Evolutionary conservation across 1,140 invertebrate species (phyloP), one percentile per base, ranked within the genome.

Genomic region (Nixonia krombeini): DNA sequence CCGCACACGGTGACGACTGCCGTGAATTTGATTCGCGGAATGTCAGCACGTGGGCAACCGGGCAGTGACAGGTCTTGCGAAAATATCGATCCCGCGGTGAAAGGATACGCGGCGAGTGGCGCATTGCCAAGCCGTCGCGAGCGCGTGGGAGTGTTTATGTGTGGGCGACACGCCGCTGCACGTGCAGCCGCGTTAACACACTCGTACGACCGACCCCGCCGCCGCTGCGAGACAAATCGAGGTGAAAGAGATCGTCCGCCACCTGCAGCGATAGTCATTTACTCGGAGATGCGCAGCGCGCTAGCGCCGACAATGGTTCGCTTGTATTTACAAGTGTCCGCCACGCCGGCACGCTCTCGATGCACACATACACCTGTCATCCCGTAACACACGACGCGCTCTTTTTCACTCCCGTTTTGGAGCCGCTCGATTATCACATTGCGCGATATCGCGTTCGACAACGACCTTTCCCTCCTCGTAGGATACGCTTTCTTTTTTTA

Each of bases 201-300:
- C 1, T 37, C 15, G 2, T 16, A 4, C 2, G 15, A n/a, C n/a
- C n/a, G n/a, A n/a, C n/a, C n/a, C 33, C 13, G 2, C 12, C 10
- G 10, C 8, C 2, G 3, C 7, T 31, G 44, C 13, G 44, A 46
- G 42, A 31, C 28, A 18, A 31, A 47, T 16, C 28, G 46, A 50
- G 46, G 46, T 37, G 46, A 49, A 49, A 49, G 21, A 35, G 46
- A 33, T 37, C 33, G 18, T 8, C 46, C 33, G 18, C 44, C 46
- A 37, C 31, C 46, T 37, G 46, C 46, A 38, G 31, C 21, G 46
- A 50, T 50, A 47, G 45, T 47, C 46, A 50, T 50, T 50, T 35
- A 26, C 28, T 47, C 28, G 10, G 29, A 10, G 29, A 3, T 8
- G 29, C 29, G 8, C 29, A 2, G 9, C 6, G 21, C 21, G 21